Conservation (phyloP, 2,113 vertebrate genomes). For the Calyptomena viridis region DNA sequence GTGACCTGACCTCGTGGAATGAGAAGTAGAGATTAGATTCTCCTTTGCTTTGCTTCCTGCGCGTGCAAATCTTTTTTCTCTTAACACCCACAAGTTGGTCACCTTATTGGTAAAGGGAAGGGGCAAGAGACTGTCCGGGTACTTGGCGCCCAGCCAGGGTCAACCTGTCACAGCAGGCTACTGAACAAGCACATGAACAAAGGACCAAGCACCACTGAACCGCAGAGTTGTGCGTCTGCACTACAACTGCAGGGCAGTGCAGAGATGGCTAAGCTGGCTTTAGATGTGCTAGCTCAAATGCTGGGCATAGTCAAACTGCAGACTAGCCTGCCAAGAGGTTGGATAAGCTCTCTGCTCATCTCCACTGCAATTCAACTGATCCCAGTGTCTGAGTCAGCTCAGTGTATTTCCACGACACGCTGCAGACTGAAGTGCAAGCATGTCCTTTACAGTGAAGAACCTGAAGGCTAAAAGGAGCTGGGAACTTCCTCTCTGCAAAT, state of each 20-base stretch:
- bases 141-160: too few relatives aligned
- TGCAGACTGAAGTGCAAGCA: not conserved
- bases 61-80: too few relatives aligned
- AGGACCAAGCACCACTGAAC: not conserved
- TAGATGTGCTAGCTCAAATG: not conserved
- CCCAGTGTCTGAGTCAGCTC: not conserved
- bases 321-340: not conserved
- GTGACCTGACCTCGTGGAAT: too few relatives aligned
- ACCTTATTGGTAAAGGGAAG: too few relatives aligned
- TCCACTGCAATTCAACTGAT: not conserved
- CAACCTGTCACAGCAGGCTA: not conserved
- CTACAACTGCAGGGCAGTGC: not conserved
- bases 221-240: fast-evolving
- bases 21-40: too few relatives aligned
- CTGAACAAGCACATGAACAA: not conserved
- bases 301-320: not conserved
- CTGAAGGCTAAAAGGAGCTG: not conserved
- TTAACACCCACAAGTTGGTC: too few relatives aligned
- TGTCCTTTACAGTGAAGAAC: not conserved
- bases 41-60: too few relatives aligned
- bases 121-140: too few relatives aligned
- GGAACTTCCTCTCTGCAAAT: not conserved
- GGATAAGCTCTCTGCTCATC: not conserved
- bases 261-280: not conserved
- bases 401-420: not conserved